Evolutionary conservation across 2,797 vertebrate genomes (phyloP), one percentile per base, ranked within the genome.

Genomic region (Lutra lutra): DNA sequence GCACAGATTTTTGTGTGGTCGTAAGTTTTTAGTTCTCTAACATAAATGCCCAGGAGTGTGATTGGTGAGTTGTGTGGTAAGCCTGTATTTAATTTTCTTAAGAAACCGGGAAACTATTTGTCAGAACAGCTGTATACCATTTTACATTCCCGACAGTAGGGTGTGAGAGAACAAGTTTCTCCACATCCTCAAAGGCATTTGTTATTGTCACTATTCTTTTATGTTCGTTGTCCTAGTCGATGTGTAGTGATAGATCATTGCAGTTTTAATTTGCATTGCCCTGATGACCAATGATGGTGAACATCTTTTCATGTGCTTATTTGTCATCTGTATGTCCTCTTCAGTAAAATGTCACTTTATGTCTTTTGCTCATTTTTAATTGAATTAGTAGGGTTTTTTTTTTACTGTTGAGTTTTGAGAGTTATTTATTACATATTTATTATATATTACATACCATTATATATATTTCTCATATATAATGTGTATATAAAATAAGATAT

Each of bases 281-380:
- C 18, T 25, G 29, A 48, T 13, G 25, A 29, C n/a, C 60, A 84
- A 15, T 87, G n/a, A 93, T 82, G 68, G 38, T 89, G 46, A 86
- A 66, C 25, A 96, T 54, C 29, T 94, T 90, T 83, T 91, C 72
- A 58, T 35, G 32, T 46, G 46, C n/a, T 86, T 80, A 29, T 51
- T 78, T 95, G 25, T 35, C 56, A 75, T 75, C 60, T 89, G 14
- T 43, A 66, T 75, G 10, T 82, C 38, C 25, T 85, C 25, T 88
- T 86, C 60, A 66, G 29, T 82, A 85, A 85, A 94, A 92, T 79
- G 54, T 75, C 27, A 82, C 62, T 78, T 94, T 70, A 35, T 54
- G 27, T 18, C 43, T 78, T 95, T 92, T 86, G 62, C 35, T 96
- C 46, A 84, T 77, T 87, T 96, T 60, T 94, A 73, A 56, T 46